A percentile compares a stretch with the other conserved stretches of the same genome.
Conservation (phyloP, 2,888 invertebrate genomes). For the Silvanus unidentatus region DNA sequence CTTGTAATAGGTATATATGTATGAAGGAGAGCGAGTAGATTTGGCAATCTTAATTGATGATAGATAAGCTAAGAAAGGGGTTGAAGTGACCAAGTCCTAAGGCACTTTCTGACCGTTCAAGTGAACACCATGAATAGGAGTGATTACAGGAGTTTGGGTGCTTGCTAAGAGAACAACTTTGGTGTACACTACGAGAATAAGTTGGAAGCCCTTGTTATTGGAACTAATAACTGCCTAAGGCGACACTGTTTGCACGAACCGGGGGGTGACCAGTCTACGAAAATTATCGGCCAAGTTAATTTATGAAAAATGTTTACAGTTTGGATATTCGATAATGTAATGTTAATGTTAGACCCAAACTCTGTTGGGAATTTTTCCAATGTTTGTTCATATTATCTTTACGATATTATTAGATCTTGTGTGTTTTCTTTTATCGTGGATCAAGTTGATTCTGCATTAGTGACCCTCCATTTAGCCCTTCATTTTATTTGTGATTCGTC, state of each 20-base stretch:
- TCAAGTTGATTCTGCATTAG: no score
- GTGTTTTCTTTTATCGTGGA: no score
- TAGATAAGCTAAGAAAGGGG: constrained; percentile 35
- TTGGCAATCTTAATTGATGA: constrained; percentile 34
- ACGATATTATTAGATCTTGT: no score
- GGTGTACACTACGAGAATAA: constrained; percentile 29
- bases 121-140: constrained; percentile 35
- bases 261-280: constrained; percentile 33
- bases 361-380: no score
- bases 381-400: no score
- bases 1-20: no score
- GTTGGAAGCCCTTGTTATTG: constrained; percentile 39
- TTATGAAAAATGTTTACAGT: constrained; percentile 18
- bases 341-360: background rate
- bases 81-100: constrained; percentile 35
- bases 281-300: constrained; percentile 28
- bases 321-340: background rate
- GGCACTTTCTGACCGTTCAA: constrained; percentile 31
- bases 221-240: constrained; percentile 42
- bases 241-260: constrained; percentile 34
- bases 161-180: constrained; percentile 30
- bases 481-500: no score
- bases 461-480: no score
- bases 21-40: background rate
- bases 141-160: constrained; percentile 35